Conservation (phyloP, 2,888 invertebrate genomes). For the Limnephilus lunatus region DNA sequence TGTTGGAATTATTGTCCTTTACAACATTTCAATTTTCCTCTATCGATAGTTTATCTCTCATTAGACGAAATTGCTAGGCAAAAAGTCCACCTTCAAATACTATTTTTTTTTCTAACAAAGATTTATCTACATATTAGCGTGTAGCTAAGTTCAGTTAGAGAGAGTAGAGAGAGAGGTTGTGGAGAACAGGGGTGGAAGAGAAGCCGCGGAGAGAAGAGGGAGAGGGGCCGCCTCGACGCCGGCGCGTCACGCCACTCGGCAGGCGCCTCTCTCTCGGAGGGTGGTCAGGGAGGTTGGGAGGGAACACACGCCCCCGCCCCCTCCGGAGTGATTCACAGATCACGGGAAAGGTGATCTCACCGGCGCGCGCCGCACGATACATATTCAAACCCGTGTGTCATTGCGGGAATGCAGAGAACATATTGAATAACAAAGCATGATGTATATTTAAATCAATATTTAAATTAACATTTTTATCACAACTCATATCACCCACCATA, state of each 20-base stretch:
- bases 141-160: background rate
- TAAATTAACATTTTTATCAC: too few species aligned
- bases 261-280: background rate
- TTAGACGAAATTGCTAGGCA: too few species aligned
- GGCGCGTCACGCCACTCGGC: background rate
- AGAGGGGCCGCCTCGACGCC: background rate
- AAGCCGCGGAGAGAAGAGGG: background rate
- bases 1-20: too few species aligned
- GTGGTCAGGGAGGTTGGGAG: background rate
- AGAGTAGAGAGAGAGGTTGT: background rate
- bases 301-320: background rate
- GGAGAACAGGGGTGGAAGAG: background rate
- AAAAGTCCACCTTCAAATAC: too few species aligned
- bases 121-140: background rate
- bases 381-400: background rate
- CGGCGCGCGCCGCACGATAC: background rate
- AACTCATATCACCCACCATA: too few species aligned
- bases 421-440: background rate
- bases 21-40: too few species aligned
- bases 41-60: too few species aligned
- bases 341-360: conserved; percentile 29
- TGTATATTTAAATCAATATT: too few species aligned
- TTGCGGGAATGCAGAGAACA: background rate
- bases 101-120: background rate
- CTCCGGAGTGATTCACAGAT: conserved; percentile 7